Conservation (phyloP, 2,888 invertebrate genomes). For the Rhingia campestris region DNA sequence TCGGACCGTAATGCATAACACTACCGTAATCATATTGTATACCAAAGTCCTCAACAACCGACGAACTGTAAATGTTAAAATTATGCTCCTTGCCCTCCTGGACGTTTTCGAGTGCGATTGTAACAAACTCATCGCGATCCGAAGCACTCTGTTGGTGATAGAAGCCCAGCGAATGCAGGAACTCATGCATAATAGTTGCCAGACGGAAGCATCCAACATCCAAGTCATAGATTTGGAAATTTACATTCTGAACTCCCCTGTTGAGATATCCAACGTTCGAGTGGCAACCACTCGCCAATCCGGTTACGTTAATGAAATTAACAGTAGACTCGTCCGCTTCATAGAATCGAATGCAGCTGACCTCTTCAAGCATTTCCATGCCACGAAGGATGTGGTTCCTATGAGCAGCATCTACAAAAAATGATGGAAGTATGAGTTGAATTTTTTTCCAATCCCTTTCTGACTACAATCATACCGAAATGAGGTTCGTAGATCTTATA, state of each 20-base stretch:
- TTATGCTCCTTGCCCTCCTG: conserved; percentile 85
- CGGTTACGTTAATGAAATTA: conserved; percentile 64
- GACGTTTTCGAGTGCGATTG: conserved; percentile 83
- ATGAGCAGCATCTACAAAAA: conserved; percentile 82
- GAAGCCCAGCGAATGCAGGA: conserved; percentile 91
- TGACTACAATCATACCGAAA: conserved; percentile 30
- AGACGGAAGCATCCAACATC: conserved; percentile 80
- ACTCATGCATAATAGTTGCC: conserved; percentile 88
- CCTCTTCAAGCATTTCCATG: conserved; percentile 88
- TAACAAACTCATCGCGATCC: conserved; percentile 88
- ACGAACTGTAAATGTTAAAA: conserved; percentile 86
- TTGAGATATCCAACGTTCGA: conserved; percentile 87
- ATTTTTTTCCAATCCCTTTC: neutral
- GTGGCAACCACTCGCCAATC: conserved; percentile 86
- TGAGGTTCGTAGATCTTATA: conserved; percentile 84
- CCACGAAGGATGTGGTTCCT: conserved; percentile 86
- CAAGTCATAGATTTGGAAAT: conserved; percentile 77
- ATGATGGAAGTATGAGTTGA: neutral
- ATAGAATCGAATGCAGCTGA: conserved; percentile 89
- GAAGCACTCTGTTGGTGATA: conserved; percentile 91
- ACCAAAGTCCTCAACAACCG: conserved; percentile 85
- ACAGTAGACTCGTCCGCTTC: conserved; percentile 83
- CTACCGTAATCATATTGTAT: conserved; percentile 90
- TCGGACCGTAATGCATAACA: conserved; percentile 90
- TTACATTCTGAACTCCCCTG: conserved; percentile 81